Base-by-base conservation (phyloP, 2,797 vertebrate species). In the Lepilemur septentrionalis region DNA sequence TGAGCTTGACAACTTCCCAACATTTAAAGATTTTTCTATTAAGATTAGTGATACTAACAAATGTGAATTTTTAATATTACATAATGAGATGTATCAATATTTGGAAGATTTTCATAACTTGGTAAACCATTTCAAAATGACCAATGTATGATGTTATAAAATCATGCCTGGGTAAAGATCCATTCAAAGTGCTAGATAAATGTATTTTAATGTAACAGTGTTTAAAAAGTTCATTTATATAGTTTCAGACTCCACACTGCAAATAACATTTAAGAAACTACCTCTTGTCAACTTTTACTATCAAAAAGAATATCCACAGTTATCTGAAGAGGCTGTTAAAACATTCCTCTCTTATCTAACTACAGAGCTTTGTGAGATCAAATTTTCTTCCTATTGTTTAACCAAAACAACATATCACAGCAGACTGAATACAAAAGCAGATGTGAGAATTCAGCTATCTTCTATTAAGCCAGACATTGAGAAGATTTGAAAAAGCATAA, bases 101-200 rank as follows among this genome's bases (percentile, higher is more conserved):
- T 95, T 93, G 41, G 43, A 83, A 89, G 35, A 75, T 78, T 28
- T 89, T 13, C 30, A 69, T 80, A 94, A 94, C 59, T 67, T 35
- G 80, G 67, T 18, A 83, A 95, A 50, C 25, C 46, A 93, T 82
- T 93, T 93, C 17, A 95, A 96, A 93, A 61, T 86, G 75, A 93
- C 22, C 57, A 76, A 61, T 48, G 50, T 28, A 65, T 41, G 5
- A 95, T 38, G 22, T 72, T 82, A 94, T 23, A 93, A 93, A 86
- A 90, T 90, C 84, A 92, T 50, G 69, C 46, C 43, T 86, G 25
- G n/a, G 38, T 91, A 59, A 87, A 83, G 65, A 89, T 35, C 65
- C 65, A 78, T 35, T 86, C 80, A 91, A 57, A 94, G 83, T 91
- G n/a, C 25, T 32, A 46, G 48, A 75, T 5, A 87, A 86, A 93